Evolutionary conservation across 2,888 invertebrate genomes (phyloP).

Genomic region (Pharmacophagus antenor): DNA sequence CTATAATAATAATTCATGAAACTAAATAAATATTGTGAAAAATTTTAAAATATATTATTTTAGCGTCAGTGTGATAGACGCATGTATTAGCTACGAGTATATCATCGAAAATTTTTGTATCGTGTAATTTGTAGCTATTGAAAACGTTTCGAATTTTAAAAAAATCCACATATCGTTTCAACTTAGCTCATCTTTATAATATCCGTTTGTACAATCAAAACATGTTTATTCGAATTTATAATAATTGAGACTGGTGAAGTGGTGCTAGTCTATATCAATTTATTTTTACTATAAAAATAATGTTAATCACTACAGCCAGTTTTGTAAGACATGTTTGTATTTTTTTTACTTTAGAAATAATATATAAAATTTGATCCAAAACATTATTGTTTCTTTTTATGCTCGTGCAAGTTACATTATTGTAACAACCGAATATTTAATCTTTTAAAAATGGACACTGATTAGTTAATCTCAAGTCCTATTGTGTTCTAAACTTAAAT

Average conservation of each 20-base stretch:
- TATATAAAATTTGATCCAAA: neutral
- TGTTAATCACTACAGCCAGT: constrained; percentile 18
- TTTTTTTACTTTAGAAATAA: constrained; percentile 9
- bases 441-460: neutral
- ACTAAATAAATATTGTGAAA: too few species aligned
- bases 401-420: neutral
- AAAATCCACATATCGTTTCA: neutral
- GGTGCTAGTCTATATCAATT: constrained; percentile 13
- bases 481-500: neutral
- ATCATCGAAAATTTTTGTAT: too few species aligned
- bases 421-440: neutral
- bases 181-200: neutral
- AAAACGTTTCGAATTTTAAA: neutral
- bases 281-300: constrained; percentile 24
- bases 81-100: too few species aligned
- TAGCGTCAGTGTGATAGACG: too few species aligned
- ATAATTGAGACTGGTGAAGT: constrained; percentile 1
- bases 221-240: neutral
- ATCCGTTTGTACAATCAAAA: neutral
- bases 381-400: neutral
- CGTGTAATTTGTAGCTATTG: too few species aligned
- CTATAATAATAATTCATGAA: too few species aligned
- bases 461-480: neutral
- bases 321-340: constrained; percentile 9
- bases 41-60: too few species aligned